phyloP scores from a whole-genome alignment of 2,113 vertebrate species.

The Manacus vitellinus region DNA sequence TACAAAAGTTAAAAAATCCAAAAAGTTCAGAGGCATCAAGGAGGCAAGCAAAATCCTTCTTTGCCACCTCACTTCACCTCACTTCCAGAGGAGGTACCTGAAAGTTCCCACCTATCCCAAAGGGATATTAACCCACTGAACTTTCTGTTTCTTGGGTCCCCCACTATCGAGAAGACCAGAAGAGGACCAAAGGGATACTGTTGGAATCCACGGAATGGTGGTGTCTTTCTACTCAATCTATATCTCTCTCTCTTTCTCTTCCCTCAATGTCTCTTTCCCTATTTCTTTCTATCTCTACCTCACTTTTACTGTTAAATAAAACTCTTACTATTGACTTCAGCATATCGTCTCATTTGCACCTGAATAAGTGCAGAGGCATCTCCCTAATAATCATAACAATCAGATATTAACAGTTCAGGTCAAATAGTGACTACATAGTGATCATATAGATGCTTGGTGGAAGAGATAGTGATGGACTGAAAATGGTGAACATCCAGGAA shows the following conservation, averaged over 20 bases:
- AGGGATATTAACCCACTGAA: no score
- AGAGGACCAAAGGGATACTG: background rate
- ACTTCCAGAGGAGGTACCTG: no score
- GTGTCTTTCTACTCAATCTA: background rate
- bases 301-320: background rate
- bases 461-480: background rate
- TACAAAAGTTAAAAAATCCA: no score
- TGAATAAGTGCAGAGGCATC: background rate
- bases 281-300: background rate
- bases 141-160: no score
- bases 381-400: background rate
- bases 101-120: no score
- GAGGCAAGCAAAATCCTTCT: no score
- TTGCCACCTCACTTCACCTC: no score
- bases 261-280: background rate
- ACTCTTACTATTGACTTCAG: background rate
- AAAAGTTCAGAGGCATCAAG: no score
- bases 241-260: background rate
- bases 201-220: fast-evolving
- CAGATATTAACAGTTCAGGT: background rate
- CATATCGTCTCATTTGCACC: background rate
- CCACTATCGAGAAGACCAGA: background rate
- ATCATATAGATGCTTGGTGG: background rate
- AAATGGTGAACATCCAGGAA: background rate
- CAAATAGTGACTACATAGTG: background rate